These are phyloP conservation scores for Parascotia fuliginaria DNA, from an alignment of 2,888 invertebrate genomes.

Conservation along the genomic window DNA sequence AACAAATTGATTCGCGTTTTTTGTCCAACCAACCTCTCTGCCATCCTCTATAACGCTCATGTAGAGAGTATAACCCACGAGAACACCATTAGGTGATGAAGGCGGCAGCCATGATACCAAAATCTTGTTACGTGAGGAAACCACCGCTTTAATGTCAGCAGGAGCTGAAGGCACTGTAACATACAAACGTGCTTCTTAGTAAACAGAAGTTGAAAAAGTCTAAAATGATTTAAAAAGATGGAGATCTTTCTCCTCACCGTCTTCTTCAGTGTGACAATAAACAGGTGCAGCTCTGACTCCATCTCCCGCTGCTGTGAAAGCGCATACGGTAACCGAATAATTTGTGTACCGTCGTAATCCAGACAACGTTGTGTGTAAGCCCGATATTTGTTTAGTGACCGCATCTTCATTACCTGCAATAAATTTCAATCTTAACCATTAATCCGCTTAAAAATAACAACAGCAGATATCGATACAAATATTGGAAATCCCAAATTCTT, in stretches of 20 bases:
- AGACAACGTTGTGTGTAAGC: conserved; percentile 89
- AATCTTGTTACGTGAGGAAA: conserved; percentile 93
- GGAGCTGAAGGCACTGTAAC: conserved; percentile 94
- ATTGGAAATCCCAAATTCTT: too few relatives aligned
- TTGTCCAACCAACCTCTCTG: conserved; percentile 76
- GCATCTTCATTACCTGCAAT: conserved; percentile 89
- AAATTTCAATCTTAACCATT: too few relatives aligned
- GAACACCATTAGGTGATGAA: conserved; percentile 92
- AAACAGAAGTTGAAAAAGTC: not conserved
- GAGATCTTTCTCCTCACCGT: conserved; percentile 84
- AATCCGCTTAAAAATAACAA: too few relatives aligned
- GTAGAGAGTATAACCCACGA: conserved; percentile 93
- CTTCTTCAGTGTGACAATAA: conserved; percentile 95
- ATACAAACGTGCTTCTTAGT: not conserved
- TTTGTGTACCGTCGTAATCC: conserved; percentile 94
- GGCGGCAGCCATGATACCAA: conserved; percentile 96
- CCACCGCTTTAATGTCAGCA: conserved; percentile 95
- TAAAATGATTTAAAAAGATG: too few relatives aligned
- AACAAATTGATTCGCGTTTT: too few relatives aligned
- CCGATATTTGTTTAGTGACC: conserved; percentile 91
- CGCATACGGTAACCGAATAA: conserved; percentile 95
- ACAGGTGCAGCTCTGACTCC: conserved; percentile 94
- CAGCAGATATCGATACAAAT: too few relatives aligned
- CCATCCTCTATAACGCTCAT: conserved; percentile 93
- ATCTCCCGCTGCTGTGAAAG: conserved; percentile 95